Evolutionary conservation across 2,113 vertebrate species (phyloP).

Genomic region (Apodemus speciosus): DNA sequence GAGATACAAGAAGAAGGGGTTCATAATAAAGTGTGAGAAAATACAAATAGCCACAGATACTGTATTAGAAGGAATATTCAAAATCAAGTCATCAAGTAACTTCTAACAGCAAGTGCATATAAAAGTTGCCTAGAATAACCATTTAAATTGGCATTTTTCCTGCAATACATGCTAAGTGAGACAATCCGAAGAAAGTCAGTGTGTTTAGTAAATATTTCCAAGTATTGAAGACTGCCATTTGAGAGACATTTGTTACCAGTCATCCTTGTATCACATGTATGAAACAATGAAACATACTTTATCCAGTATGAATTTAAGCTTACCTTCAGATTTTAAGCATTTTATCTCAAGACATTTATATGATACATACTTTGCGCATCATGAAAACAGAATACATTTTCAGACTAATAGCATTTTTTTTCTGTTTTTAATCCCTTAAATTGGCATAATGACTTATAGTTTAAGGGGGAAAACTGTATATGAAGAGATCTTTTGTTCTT

Average conservation of each 20-base stretch:
- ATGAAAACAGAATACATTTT: background rate
- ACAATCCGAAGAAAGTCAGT: background rate
- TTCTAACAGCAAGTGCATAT: background rate
- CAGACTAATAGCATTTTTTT: background rate
- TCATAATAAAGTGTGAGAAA: background rate
- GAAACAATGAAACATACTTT: conserved; percentile 10
- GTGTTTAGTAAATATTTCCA: background rate
- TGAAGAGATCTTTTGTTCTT: conserved; percentile 50
- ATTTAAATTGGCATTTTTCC: background rate
- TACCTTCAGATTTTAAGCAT: conserved; percentile 9
- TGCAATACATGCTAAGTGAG: background rate
- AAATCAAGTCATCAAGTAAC: background rate
- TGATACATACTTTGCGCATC: background rate
- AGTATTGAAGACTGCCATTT: background rate
- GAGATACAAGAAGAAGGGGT: background rate
- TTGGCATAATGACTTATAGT: background rate
- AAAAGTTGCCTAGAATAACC: background rate
- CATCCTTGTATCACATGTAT: background rate
- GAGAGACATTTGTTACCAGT: background rate
- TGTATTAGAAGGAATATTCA: background rate
- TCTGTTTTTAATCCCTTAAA: background rate
- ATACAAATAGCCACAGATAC: background rate
- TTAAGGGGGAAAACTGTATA: background rate
- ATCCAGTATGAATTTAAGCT: background rate
- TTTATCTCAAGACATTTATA: conserved; percentile 5